Evolutionary conservation across 30 jellyfish, hydroid and myxozoan genomes (phyloP), one percentile per base, ranked within the genome.

Genomic region (Chrysaora quinquecirrha): DNA sequence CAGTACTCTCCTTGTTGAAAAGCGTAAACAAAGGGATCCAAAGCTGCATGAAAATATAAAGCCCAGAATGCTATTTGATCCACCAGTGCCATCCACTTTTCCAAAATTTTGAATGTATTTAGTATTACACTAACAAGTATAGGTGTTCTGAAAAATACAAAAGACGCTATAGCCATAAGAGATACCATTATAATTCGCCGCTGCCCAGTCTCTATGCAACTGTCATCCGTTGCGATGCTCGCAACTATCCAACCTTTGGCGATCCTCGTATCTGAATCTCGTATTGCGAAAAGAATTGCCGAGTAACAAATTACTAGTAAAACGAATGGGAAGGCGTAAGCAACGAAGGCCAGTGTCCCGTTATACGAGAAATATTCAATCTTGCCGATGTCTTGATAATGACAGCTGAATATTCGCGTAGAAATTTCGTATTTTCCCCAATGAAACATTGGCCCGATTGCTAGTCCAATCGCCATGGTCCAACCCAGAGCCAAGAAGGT

Each of bases 1-100:
- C 82, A 58, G 24, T 69, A 88, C 28, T 88, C 96, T 0, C 89
- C 93, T 32, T 88, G 93, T 3, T 87, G 92, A 32, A 88, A 50
- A 0, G 93, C 96, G 71, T 88, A 88, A 3, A 79, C 65, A 34
- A 88, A 88, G 61, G 96, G 96, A 33, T 88, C 96, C 80, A 86
- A 48, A 30, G 96, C 92, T 49, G 91, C 90, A 24, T 88, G 96
- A 64, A 78, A 78, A 48, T 88, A 88, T 24, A 88, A 34, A 10
- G 88, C 86, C 96, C 96, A 88, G 63, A 88, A 88, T 34, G 96
- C 86, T 1, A 88, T 43, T 65, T 78, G 90, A 60, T 71, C 96
- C 20, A 78, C 49, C 38, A 80, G 10, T 12, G 54, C n/a, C 32
- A 65, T 25, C 96, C 96, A 88, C 43, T 47, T 2, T 3, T 68